phyloP scores from a whole-genome alignment of 2,113 vertebrate species.

The Pelecanus crispus region DNA sequence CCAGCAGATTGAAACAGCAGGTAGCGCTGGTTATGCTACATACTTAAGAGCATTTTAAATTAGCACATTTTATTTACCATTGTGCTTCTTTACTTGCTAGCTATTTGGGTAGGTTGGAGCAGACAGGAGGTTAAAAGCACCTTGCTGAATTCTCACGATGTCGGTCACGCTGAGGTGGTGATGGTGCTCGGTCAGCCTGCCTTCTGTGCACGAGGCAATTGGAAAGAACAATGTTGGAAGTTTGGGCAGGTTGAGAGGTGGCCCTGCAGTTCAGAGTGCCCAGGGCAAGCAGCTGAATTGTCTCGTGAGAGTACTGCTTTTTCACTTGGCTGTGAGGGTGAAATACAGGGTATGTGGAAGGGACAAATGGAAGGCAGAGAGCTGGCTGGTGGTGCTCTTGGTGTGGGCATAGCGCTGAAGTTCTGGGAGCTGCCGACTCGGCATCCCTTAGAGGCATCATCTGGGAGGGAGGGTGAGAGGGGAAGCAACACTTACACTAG shows the following conservation, averaged over 20 bases:
- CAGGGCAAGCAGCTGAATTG: not conserved
- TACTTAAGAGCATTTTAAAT: conserved; percentile 64
- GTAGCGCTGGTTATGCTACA: conserved; percentile 43
- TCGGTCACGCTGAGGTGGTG: not conserved
- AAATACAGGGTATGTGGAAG: not conserved
- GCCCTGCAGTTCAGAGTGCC: not conserved
- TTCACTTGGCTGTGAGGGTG: not conserved
- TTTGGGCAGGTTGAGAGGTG: not conserved
- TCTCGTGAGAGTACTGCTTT: not conserved
- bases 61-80: conserved; percentile 57
- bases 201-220: accelerated
- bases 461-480: not conserved
- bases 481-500: not conserved
- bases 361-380: not conserved
- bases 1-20: conserved; percentile 63
- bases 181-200: not conserved
- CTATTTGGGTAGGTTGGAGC: not conserved
- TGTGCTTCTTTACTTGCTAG: not conserved
- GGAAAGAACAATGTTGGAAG: accelerated
- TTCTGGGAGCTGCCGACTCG: accelerated
- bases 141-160: not conserved
- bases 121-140: not conserved
- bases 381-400: not conserved
- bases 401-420: not conserved
- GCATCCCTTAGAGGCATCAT: not conserved